A percentile compares a stretch with the other conserved stretches of the same genome.
These are phyloP conservation scores for Pseudopodoces humilis DNA, from an alignment of 2,113 vertebrate species.

Conservation along the genomic window DNA sequence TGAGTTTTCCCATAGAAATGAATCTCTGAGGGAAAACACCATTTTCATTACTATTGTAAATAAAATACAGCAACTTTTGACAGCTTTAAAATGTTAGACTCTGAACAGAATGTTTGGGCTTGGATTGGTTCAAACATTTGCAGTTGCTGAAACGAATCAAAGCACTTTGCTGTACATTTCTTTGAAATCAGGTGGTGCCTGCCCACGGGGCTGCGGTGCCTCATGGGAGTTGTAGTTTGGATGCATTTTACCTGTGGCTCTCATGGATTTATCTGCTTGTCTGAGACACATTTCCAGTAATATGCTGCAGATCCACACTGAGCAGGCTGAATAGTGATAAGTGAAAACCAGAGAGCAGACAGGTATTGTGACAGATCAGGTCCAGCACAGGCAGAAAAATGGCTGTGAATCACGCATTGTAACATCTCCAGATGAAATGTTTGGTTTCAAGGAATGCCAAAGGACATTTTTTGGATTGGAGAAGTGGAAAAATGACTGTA, in stretches of 20 bases:
- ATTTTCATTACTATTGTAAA: not conserved
- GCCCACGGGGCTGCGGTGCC: not conserved
- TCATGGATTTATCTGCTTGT: not conserved
- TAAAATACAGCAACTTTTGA: not conserved
- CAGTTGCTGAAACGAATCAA: conserved; percentile 14
- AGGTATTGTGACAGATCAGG: not conserved
- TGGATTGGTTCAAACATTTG: conserved; percentile 16
- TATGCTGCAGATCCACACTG: not conserved
- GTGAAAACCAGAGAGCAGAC: not conserved
- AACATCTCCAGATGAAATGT: not conserved
- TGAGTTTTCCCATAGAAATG: not conserved
- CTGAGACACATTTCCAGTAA: not conserved
- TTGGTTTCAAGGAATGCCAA: not conserved
- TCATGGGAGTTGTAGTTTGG: conserved; percentile 12
- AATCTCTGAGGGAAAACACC: not conserved
- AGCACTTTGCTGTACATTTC: not conserved
- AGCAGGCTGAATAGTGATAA: not conserved
- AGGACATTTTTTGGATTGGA: not conserved
- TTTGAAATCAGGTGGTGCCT: not conserved
- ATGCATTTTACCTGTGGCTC: not conserved
- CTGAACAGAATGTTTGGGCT: conserved; percentile 30
- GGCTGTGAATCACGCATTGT: not conserved
- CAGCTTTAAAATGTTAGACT: not conserved
- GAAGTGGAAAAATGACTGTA: not conserved
- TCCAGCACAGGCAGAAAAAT: not conserved